Percentiles rank a stretch among this genome's conserved stretches.
Conservation (phyloP, 2,888 invertebrate genomes). For the Spodoptera exigua region DNA sequence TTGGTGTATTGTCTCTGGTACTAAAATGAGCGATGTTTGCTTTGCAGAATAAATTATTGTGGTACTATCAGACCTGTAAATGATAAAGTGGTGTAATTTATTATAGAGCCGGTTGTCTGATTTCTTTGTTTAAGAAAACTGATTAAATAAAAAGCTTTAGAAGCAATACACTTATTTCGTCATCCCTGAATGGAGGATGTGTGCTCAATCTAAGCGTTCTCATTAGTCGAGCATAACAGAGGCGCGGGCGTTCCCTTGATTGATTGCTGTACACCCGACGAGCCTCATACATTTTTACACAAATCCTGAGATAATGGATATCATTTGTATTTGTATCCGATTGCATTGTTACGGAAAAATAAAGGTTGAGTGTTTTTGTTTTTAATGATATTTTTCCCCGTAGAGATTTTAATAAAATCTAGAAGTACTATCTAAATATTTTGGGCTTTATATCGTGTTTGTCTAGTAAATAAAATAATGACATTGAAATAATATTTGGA, state of each 20-base stretch:
- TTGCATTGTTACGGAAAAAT: slow-evolving; percentile 56
- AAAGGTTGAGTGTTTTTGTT: slow-evolving; percentile 38
- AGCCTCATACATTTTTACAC: slow-evolving; percentile 65
- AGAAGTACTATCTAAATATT: too few relatives aligned
- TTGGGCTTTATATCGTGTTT: too few relatives aligned
- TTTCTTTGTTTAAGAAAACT: not conserved
- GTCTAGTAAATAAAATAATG: too few relatives aligned
- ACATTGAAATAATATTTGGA: too few relatives aligned
- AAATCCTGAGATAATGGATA: slow-evolving; percentile 62
- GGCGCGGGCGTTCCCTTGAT: slow-evolving; percentile 58
- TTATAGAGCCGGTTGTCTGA: too few relatives aligned
- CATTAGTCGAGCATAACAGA: slow-evolving; percentile 57
- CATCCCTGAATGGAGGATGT: slow-evolving; percentile 9
- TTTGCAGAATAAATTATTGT: not conserved
- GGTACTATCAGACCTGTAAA: not conserved
- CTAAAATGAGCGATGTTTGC: slow-evolving; percentile 2
- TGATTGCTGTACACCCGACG: slow-evolving; percentile 66
- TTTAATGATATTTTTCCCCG: not conserved
- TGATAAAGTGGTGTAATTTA: too few relatives aligned
- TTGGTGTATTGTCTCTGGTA: slow-evolving; percentile 21
- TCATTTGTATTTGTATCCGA: slow-evolving; percentile 67
- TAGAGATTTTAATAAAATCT: not conserved
- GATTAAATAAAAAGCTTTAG: slow-evolving; percentile 2
- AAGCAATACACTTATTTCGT: slow-evolving; percentile 17
- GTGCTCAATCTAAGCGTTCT: slow-evolving; percentile 58